These are phyloP conservation scores for Galeopterus variegatus DNA, from an alignment of 2,113 vertebrate species.

Conservation along the genomic window DNA sequence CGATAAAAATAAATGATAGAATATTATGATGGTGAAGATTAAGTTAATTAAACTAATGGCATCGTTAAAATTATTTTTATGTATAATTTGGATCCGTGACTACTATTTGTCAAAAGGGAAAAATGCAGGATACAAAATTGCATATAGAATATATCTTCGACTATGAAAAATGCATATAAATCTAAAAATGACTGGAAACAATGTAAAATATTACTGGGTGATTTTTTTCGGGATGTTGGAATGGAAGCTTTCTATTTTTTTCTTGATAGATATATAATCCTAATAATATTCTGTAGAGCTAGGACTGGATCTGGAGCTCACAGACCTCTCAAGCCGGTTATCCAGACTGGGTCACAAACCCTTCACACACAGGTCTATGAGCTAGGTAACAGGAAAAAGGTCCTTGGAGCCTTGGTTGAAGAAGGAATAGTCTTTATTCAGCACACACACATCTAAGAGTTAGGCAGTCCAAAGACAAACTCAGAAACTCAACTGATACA, in stretches of 20 bases:
- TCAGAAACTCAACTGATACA: no score
- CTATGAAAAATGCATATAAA: not conserved
- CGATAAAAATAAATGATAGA: not conserved
- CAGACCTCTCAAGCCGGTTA: no score
- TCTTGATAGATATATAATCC: not conserved
- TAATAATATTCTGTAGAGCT: no score
- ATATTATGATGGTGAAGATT: not conserved
- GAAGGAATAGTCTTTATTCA: no score
- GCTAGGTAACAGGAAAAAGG: no score
- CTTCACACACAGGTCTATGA: no score
- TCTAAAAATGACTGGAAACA: not conserved
- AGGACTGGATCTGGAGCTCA: no score
- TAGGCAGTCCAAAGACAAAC: no score
- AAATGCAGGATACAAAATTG: not conserved
- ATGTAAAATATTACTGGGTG: not conserved
- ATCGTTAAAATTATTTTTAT: not conserved
- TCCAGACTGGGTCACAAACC: no score
- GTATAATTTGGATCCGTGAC: not conserved
- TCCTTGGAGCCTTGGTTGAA: no score
- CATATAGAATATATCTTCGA: not conserved
- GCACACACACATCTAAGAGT: no score
- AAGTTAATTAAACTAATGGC: constrained; percentile 8
- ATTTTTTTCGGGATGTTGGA: not conserved
- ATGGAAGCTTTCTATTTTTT: not conserved
- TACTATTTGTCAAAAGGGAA: not conserved